Percentiles rank a stretch among this genome's conserved stretches.
phyloP scores from a whole-genome alignment of 2,888 invertebrate genomes.

The Eilema caniola region DNA sequence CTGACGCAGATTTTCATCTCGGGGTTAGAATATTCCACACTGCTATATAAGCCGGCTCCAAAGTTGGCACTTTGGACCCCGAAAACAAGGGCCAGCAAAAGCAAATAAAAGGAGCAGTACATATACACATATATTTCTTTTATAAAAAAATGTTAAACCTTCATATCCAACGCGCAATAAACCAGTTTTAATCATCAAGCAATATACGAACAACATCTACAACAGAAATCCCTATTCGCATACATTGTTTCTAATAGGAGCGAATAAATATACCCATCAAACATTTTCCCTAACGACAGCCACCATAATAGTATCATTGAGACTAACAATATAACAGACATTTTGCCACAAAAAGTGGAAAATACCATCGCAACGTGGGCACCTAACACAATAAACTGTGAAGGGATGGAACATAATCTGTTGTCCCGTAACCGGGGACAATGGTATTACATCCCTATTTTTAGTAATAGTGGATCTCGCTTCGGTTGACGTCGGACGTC shows the following conservation, averaged over 20 bases:
- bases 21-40: no score
- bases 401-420: constrained; percentile 40
- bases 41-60: no score
- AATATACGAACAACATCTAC: no score
- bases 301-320: neutral
- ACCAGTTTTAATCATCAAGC: no score
- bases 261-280: neutral
- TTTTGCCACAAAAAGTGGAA: constrained; percentile 6
- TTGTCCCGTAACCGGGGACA: constrained; percentile 42
- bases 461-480: constrained; percentile 38
- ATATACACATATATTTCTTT: no score
- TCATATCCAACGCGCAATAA: no score
- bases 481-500: constrained; percentile 10
- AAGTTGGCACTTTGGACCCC: no score
- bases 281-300: neutral
- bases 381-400: constrained; percentile 26
- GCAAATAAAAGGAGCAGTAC: no score
- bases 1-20: no score
- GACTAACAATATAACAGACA: neutral
- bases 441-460: constrained; percentile 41
- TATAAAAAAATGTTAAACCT: no score
- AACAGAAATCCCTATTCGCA: neutral
- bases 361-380: constrained; percentile 20
- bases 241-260: neutral
- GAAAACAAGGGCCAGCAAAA: no score